Conservation (phyloP, 2,888 invertebrate genomes). For the Ophion ellenae region DNA sequence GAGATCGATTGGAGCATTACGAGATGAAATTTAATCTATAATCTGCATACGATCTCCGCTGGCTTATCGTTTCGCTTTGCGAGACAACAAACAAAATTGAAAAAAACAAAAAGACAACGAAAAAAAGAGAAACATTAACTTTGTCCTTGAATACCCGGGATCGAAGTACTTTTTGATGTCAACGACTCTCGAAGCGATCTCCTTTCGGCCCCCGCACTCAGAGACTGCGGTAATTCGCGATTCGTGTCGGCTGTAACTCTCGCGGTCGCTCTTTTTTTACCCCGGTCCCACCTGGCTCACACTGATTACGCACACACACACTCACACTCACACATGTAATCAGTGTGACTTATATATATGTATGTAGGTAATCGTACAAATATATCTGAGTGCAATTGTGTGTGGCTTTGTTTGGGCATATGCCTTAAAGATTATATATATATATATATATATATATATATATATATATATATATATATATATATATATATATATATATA, state of each 20-base stretch:
- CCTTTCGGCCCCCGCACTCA: constrained; percentile 70
- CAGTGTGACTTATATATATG: too few relatives aligned
- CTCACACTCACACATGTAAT: neutral
- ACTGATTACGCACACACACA: neutral
- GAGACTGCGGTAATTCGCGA: constrained; percentile 80
- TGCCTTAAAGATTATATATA: too few relatives aligned
- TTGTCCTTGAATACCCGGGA: constrained; percentile 68
- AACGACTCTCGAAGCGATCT: constrained; percentile 75
- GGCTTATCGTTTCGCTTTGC: constrained; percentile 36
- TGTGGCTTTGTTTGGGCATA: too few relatives aligned
- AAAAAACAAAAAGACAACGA: constrained; percentile 3
- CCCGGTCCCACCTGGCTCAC: constrained; percentile 68
- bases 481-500: too few relatives aligned
- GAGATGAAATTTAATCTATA: constrained; percentile 57
- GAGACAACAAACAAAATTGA: constrained; percentile 17
- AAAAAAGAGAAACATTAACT: constrained; percentile 33
- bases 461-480: too few relatives aligned
- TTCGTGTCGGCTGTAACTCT: constrained; percentile 82
- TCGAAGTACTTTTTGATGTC: constrained; percentile 83
- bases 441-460: too few relatives aligned
- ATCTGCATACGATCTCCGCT: constrained; percentile 51
- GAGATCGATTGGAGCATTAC: constrained; percentile 51
- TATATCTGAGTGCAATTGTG: neutral
- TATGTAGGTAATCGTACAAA: neutral
- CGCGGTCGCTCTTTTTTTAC: constrained; percentile 67